These are phyloP conservation scores for Saxicola maurus DNA, from an alignment of 2,797 vertebrate genomes.

Conservation along the genomic window DNA sequence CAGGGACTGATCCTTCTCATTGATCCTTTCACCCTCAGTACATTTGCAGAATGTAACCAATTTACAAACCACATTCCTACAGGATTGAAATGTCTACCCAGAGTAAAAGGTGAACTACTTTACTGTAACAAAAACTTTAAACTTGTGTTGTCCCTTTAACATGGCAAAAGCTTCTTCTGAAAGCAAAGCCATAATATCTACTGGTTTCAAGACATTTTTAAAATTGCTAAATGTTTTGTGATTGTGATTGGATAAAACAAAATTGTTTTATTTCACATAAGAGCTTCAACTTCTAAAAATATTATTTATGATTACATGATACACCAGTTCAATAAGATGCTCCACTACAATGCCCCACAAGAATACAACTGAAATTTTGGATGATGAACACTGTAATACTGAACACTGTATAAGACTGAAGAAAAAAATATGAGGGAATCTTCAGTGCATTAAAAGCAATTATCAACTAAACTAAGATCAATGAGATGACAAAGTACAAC, in stretches of 20 bases:
- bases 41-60: not conserved
- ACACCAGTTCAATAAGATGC: not conserved
- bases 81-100: not conserved
- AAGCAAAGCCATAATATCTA: not conserved
- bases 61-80: not conserved
- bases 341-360: not conserved
- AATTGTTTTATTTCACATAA: not conserved
- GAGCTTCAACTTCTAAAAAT: not conserved
- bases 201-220: not conserved
- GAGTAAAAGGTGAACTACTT: not conserved
- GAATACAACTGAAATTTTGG: conserved; percentile 18
- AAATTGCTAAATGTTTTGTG: not conserved
- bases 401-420: not conserved
- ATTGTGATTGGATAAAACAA: not conserved
- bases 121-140: not conserved
- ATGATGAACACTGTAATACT: conserved; percentile 4
- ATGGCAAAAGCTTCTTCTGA: not conserved
- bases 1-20: not conserved
- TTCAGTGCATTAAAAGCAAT: conserved; percentile 53
- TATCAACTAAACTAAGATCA: conserved; percentile 43
- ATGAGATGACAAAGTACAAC: not conserved
- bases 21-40: not conserved
- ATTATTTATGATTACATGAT: not conserved
- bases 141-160: not conserved
- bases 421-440: conserved; percentile 4